Evolutionary conservation across 2,888 invertebrate genomes (phyloP), one percentile per base, ranked within the genome.

Genomic region (Quadriops clusia): DNA sequence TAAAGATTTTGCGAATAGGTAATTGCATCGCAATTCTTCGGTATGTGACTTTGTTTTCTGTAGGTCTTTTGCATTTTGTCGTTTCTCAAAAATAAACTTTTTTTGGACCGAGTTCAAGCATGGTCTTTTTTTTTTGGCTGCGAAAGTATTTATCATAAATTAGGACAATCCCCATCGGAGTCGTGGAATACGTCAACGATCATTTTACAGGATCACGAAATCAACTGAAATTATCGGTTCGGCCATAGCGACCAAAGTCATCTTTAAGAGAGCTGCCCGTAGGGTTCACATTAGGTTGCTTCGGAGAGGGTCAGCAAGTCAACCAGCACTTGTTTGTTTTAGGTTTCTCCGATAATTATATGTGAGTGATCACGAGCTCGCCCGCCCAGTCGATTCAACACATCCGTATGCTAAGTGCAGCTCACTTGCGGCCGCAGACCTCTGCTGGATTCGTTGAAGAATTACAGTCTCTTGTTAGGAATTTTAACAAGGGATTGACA

Each of bases 291-390:
- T 49, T 46, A 39, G 45, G 42, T 34, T 43, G 46, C 44, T 41
- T 34, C 36, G 43, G 36, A 41, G 43, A 47, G 52, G 55, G 54
- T 54, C 54, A 55, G 40, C 54, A 46, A 54, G 55, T 56, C 54
- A 56, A 54, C 53, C 50, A 56, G 54, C 47, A 51, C 56, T 56
- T 58, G 58, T 58, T 58, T 58, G 57, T 58, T 58, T 58, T 56
- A 53, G 51, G 55, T 55, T 56, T 53, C 52, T 54, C 45, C 46
- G 55, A 56, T 58, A 58, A 58, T 58, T 58, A 58, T 55, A 58
- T 50, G 51, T 56, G 53, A 54, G 54, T 48, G 57, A 56, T 56
- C 57, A 58, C 58, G 58, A 58, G 51, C 45, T 50, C 41, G 47
- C 50, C 54, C 55, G 54, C 53, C 55, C 54, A 54, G 39, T 46